Evolutionary conservation across 1,140 invertebrate genomes (phyloP).

Genomic region (Glomeris maerens): DNA sequence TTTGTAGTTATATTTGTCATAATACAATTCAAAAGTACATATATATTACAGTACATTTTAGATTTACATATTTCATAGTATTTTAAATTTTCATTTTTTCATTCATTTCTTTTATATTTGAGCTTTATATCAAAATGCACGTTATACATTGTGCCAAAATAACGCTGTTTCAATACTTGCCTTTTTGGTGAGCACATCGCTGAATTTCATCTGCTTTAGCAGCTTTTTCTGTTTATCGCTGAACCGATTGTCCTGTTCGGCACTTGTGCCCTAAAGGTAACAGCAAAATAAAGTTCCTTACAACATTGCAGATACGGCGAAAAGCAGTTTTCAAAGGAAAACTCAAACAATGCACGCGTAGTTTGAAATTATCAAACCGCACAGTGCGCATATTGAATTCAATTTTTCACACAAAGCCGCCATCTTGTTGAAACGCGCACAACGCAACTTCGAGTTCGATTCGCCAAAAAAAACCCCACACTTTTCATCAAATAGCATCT

Average conservation of each 20-base stretch:
- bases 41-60: too few relatives aligned
- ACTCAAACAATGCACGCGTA: background rate
- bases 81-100: too few relatives aligned
- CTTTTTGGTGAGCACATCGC: slow-evolving; percentile 75
- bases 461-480: slow-evolving; percentile 7
- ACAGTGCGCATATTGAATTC: background rate
- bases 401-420: slow-evolving; percentile 9
- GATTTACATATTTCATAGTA: too few relatives aligned
- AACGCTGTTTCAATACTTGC: too few relatives aligned
- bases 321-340: background rate
- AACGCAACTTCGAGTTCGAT: background rate
- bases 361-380: slow-evolving; percentile 8
- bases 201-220: slow-evolving; percentile 97
- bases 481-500: background rate
- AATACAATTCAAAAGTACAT: too few relatives aligned
- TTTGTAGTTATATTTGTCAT: too few relatives aligned
- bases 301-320: slow-evolving; percentile 1
- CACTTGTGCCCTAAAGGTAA: slow-evolving; percentile 74
- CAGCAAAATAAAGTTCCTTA: slow-evolving; percentile 14
- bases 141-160: too few relatives aligned
- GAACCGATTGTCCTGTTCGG: slow-evolving; percentile 96
- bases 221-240: slow-evolving; percentile 98
- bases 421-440: slow-evolving; percentile 1
- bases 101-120: too few relatives aligned
- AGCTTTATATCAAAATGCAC: too few relatives aligned